Evolutionary conservation across 2,888 invertebrate species (phyloP).

Genomic region (Lysandra coridon): DNA sequence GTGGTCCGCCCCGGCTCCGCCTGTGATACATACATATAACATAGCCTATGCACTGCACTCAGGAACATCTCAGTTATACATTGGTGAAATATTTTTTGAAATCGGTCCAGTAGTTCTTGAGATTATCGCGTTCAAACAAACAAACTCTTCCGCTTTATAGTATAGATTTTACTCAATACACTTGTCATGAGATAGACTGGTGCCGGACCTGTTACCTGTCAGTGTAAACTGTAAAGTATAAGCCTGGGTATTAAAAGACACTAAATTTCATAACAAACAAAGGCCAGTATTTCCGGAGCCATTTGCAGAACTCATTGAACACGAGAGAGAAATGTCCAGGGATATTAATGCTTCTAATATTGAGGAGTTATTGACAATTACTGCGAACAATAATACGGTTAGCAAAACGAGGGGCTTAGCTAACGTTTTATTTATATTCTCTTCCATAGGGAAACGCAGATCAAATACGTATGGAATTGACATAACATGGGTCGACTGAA

Average conservation of each 20-base stretch:
- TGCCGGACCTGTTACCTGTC: background rate
- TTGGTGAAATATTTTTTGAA: too few relatives aligned
- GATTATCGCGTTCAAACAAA: too few relatives aligned
- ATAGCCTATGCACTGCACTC: too few relatives aligned
- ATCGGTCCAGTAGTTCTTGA: too few relatives aligned
- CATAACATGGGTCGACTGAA: too few relatives aligned
- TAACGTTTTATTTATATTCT: background rate
- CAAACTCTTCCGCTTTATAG: too few relatives aligned
- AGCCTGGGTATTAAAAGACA: background rate
- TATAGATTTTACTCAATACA: background rate
- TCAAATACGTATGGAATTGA: background rate
- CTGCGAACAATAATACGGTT: background rate
- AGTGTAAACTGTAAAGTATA: too few relatives aligned
- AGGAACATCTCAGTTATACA: too few relatives aligned
- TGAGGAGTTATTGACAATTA: slow-evolving; percentile 15
- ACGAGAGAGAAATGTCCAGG: background rate
- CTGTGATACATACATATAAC: too few relatives aligned
- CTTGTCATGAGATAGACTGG: background rate
- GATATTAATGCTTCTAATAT: slow-evolving; percentile 4
- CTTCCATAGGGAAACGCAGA: background rate
- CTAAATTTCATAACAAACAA: background rate
- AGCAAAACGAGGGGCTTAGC: background rate
- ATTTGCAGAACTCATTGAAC: background rate
- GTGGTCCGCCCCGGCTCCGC: too few relatives aligned
- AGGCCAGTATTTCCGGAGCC: background rate